Evolutionary conservation across 37 sponge, comb jelly and placozoan genomes (phyloP), one percentile per base, ranked within the genome.

Genomic region (Mnemiopsis leidyi): DNA sequence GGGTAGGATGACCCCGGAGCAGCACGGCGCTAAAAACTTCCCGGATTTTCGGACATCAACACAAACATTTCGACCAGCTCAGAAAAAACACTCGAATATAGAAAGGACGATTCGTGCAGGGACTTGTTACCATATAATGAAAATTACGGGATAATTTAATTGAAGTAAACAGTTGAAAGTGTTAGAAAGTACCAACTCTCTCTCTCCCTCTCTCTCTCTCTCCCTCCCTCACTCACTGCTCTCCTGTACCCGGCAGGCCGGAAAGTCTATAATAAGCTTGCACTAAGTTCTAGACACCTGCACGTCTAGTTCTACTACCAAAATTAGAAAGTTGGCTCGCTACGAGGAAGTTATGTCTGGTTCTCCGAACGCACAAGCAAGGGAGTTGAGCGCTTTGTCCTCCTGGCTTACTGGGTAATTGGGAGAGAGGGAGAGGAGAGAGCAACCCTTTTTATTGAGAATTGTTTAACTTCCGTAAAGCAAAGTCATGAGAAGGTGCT

Each of bases 211-310:
- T 28, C 75, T 28, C 75, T 28, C 30, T 28, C 75, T 71, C 30
- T 71, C 75, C 23, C 75, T 28, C 75, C 20, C 21, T 71, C 75
- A 3, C 7, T 5, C 75, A 29, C 23, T 23, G 26, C 75, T 71
- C 68, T 67, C 75, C 30, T 71, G 26, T 28, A n/a, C 75, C 75
- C 75, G 75, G 26, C 3, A 71, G 75, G 75, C 75, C 75, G 75
- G 75, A 71, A 71, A 71, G 75, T 71, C 75, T 71, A 71, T 71
- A 71, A 71, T 71, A 71, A 71, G 75, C 75, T 71, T 71, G 75
- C 75, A 71, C 75, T 24, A 5, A n/a, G 30, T 24, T 29, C 75
- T 71, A 71, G 75, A 71, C 75, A 71, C 75, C 30, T 28, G 30
- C 23, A 71, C 30, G 75, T 71, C 75, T 71, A 24, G 75, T 71